Base-by-base conservation (phyloP, 1,140 invertebrate genomes). In the Campoletis sonorensis region DNA sequence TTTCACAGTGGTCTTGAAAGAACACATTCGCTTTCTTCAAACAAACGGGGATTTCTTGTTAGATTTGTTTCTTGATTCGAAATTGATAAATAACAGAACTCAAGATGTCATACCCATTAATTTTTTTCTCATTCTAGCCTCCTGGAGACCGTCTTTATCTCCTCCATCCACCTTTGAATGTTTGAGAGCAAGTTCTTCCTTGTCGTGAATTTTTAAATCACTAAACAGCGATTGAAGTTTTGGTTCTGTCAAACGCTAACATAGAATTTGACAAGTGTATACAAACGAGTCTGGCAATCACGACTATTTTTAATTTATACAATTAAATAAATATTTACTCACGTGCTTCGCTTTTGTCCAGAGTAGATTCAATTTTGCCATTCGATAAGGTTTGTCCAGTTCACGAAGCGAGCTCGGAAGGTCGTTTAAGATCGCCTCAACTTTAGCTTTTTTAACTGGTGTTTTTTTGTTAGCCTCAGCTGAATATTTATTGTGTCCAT, bases 171-270 rank as follows among this genome's bases (percentile, higher is more conserved):
- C 93, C 85, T 96, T 97, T 0, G 96, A 87, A 87, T 96, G 95
- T 90, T 99, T 99, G 85, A 94, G 95, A 0, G 94, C 94, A 16
- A 97, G 92, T 93, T 98, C 97, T 90, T 98, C 96, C 92, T 98
- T 98, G 86, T 99, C 98, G 80, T 98, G 97, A 64, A 98, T 94
- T 92, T 97, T 97, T 0, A 99, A 90, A 88, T 98, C 97, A 88
- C 96, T 96, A 85, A 96, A 97, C 18, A 98, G 88, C 0, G 96
- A 96, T 85, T 97, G 97, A 8, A 98, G 90, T 90, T 98, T 98
- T 8, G 94, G 92, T 86, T 97, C 96, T 11, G 96, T 95, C 30
- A 98, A 89, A 84, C 96, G 94, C 97, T 98, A 86, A 8, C 93
- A 90, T n/a, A 58, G 21, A 58, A 21, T 10, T n/a, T 58, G 1